Conservation (phyloP, 2,113 vertebrate species). For the Lipophrys pholis region DNA sequence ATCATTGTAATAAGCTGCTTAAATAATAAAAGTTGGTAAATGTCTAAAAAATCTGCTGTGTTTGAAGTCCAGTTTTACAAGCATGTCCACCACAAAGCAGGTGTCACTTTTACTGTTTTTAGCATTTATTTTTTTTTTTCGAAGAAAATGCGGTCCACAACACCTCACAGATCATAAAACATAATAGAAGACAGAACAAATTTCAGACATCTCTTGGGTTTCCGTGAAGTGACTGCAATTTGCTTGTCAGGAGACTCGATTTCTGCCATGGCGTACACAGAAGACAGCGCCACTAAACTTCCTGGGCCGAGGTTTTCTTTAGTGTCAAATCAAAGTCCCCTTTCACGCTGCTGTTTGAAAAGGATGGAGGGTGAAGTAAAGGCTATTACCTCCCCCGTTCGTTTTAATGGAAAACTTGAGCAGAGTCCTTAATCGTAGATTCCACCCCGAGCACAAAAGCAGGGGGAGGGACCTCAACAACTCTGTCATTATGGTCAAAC, state of each 20-base stretch:
- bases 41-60: too few relatives aligned
- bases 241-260: not conserved
- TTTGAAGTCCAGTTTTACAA: not conserved
- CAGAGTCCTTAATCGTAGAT: slow-evolving; percentile 51
- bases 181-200: not conserved
- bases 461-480: slow-evolving; percentile 49
- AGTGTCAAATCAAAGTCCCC: slow-evolving; percentile 45
- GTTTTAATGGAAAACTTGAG: slow-evolving; percentile 71
- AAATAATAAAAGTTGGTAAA: too few relatives aligned
- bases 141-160: not conserved
- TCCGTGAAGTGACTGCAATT: not conserved
- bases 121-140: not conserved
- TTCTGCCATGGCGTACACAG: slow-evolving; percentile 11
- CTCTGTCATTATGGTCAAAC: slow-evolving; percentile 73
- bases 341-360: slow-evolving; percentile 31
- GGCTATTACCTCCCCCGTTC: slow-evolving; percentile 59
- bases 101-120: not conserved
- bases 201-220: not conserved
- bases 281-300: slow-evolving; percentile 26
- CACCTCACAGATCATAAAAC: not conserved
- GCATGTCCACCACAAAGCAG: not conserved
- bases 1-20: too few relatives aligned
- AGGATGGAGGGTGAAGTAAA: slow-evolving; percentile 50
- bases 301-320: slow-evolving; percentile 36
- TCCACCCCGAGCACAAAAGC: slow-evolving; percentile 50